Conservation (phyloP, 2,888 invertebrate genomes). For the Nomada hirtipes region DNA sequence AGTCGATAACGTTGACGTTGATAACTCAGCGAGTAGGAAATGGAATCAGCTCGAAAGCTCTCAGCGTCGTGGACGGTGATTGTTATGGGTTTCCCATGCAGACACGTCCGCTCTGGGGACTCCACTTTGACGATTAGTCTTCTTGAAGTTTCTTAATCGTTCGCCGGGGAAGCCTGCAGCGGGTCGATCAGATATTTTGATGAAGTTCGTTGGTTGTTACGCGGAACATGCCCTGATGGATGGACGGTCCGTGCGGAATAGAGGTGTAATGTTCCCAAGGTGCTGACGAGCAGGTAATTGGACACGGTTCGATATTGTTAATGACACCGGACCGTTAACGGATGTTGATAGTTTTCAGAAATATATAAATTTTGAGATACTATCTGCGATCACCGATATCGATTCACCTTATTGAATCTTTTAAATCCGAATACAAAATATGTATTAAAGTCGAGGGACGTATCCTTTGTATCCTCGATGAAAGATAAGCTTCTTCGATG, state of each 20-base stretch:
- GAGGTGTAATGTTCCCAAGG: conserved; percentile 30
- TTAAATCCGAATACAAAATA: no score
- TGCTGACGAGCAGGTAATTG: conserved; percentile 31
- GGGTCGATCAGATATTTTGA: conserved; percentile 44
- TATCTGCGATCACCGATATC: not conserved
- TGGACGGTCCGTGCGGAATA: conserved; percentile 24
- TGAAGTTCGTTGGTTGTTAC: conserved; percentile 34
- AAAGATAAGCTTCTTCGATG: not conserved
- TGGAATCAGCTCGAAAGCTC: not conserved
- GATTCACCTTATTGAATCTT: not conserved
- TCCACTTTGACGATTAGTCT: conserved; percentile 28
- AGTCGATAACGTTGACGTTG: no score
- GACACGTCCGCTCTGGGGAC: not conserved
- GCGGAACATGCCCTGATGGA: conserved; percentile 31
- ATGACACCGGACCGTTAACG: not conserved
- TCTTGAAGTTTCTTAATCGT: conserved; percentile 40
- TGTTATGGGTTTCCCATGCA: conserved; percentile 8
- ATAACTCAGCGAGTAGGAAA: conserved; percentile 2
- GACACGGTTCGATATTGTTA: conserved; percentile 5
- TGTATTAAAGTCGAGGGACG: not conserved
- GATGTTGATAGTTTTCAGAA: not conserved
- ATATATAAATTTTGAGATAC: not conserved
- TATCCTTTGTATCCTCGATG: not conserved
- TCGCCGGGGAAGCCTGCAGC: conserved; percentile 21
- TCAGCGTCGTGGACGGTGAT: not conserved